These are phyloP conservation scores for Drosophila orosa DNA, from an alignment of 1,140 invertebrate species.

Conservation along the genomic window DNA sequence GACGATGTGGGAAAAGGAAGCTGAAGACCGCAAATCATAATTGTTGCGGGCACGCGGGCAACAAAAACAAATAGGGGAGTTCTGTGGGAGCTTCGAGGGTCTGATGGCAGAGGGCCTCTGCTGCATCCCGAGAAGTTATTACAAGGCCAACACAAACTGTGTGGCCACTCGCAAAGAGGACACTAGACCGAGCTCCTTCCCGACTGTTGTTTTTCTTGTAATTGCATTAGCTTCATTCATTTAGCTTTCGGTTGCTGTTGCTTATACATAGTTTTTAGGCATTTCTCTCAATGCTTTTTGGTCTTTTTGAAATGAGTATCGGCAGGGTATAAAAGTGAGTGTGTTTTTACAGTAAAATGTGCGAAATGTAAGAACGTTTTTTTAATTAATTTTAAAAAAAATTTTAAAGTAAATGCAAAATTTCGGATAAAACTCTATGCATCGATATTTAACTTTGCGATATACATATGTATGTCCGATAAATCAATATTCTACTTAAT, in stretches of 20 bases:
- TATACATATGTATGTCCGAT: too few species aligned
- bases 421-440: too few species aligned
- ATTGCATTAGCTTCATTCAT: conserved; percentile 61
- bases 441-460: too few species aligned
- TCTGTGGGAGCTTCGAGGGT: background rate
- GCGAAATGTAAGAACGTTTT: too few species aligned
- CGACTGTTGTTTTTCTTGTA: conserved; percentile 35
- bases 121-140: conserved; percentile 21
- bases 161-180: conserved; percentile 66
- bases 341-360: conserved; percentile 22
- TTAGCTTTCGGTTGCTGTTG: conserved; percentile 34
- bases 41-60: conserved; percentile 60
- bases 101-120: background rate
- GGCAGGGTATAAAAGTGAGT: conserved; percentile 11
- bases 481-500: too few species aligned
- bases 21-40: conserved; percentile 72
- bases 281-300: conserved; percentile 3
- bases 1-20: background rate
- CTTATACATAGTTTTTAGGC: conserved; percentile 7
- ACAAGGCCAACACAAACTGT: conserved; percentile 47
- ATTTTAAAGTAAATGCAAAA: too few species aligned
- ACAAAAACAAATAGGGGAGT: conserved; percentile 26
- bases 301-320: conserved; percentile 53
- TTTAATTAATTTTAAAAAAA: too few species aligned
- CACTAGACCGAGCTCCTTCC: conserved; percentile 54